phyloP scores from a whole-genome alignment of 2,888 invertebrate species.

The Eutolmus rufibarbis region DNA sequence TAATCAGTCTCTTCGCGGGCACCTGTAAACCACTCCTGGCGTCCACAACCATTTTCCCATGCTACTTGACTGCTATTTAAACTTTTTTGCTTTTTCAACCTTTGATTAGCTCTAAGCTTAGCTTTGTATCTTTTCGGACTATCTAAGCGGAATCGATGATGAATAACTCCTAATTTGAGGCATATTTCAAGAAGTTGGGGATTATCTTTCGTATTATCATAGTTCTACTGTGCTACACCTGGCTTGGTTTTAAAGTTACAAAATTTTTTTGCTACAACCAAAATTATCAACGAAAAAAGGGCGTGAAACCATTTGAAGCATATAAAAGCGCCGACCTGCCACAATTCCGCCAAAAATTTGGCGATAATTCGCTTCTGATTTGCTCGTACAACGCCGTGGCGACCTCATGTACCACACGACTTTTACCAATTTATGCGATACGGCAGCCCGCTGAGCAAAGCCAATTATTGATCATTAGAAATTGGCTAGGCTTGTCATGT shows the following conservation, averaged over 20 bases:
- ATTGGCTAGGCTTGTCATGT: slow-evolving; percentile 45
- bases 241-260: background rate
- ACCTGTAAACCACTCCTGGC: background rate
- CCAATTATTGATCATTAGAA: slow-evolving; percentile 47
- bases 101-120: background rate
- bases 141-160: background rate
- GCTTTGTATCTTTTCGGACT: background rate
- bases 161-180: background rate
- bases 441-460: slow-evolving; percentile 44
- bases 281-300: background rate
- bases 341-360: background rate
- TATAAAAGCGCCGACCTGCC: background rate
- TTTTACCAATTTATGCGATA: slow-evolving; percentile 40
- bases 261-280: background rate
- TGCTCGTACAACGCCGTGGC: background rate
- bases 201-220: background rate
- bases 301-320: background rate
- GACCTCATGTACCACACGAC: slow-evolving; percentile 3
- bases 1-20: background rate
- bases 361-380: background rate
- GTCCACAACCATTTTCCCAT: background rate
- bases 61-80: background rate
- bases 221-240: background rate
- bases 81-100: background rate
- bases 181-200: background rate